Base-by-base conservation (phyloP, 2,797 vertebrate genomes). In the Phrynocephalus guinanensis region DNA sequence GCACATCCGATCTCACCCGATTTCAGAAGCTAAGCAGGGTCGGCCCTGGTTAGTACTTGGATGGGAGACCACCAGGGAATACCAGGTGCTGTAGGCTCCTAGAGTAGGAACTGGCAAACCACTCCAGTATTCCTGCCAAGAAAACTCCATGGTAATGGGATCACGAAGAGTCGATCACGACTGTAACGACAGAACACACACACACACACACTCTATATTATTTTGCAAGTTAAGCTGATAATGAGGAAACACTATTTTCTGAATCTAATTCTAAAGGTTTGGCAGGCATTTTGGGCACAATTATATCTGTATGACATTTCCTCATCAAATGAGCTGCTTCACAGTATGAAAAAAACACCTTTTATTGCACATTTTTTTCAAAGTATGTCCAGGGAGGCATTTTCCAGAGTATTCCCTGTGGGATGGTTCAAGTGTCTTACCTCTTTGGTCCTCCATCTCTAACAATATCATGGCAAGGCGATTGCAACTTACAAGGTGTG, bases 241-340 rank as follows among this genome's bases (percentile, higher is more conserved):
- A 75, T 52, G 68, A 52, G 44, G n/a, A 66, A 80, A n/a, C 38
- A 30, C 79, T 66, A 44, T 33, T 75, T 56, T 67, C 33, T 56
- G 24, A 38, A 70, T 24, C 63, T 60, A 20, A 84, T n/a, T 79
- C 6, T 63, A 84, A 84, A 44, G 56, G 75, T 80, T 84, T 88
- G 70, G 70, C 44, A 73, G 6, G n/a, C 67, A 44, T 80, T 80
- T 81, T n/a, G 84, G 83, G 56, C 38, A 83, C 38, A 52, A 20
- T 79, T 26, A 63, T 6, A 63, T 66, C 28, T 11, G 16, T 56
- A 16, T 82, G 70, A 82, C n/a, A 78, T 2, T 52, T 86, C 18
- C 76, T 63, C 50, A 79, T 52, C 56, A 78, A 33, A 20, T 30
- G 28, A 20, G 2, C 50, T 28, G 26, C 50, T 18, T 3, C 7